Percentiles rank a stretch among this genome's conserved stretches.
Conservation (phyloP, 2,113 vertebrate species). For the Larimichthys polyactis region DNA sequence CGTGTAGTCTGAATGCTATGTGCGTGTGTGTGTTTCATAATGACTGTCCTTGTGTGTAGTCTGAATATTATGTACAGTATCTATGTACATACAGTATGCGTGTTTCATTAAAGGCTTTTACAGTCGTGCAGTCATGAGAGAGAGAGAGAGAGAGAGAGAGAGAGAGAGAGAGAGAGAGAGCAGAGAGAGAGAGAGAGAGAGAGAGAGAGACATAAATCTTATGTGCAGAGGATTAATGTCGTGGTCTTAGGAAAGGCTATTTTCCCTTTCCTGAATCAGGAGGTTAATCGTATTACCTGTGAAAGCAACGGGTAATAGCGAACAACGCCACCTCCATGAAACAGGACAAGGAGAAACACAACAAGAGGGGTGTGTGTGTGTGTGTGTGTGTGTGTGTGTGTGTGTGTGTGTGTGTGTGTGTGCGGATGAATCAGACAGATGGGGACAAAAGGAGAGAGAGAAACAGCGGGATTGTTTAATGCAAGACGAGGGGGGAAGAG, state of each 20-base stretch:
- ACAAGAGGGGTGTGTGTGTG: neutral
- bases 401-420: no score
- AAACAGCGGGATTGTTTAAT: neutral
- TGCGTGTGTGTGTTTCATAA: no score
- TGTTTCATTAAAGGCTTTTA: conserved; percentile 14
- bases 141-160: neutral
- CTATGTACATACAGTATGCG: neutral
- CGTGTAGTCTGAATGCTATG: neutral
- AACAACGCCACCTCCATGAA: conserved; percentile 14
- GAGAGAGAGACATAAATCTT: conserved; percentile 44
- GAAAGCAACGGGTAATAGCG: conserved; percentile 47
- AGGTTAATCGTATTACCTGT: conserved; percentile 72
- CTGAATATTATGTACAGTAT: neutral
- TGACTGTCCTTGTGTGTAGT: neutral
- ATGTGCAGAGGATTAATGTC: conserved; percentile 54
- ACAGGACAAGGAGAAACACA: conserved; percentile 37
- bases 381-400: no score
- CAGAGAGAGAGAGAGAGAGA: neutral
- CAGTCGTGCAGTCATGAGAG: conserved; percentile 12
- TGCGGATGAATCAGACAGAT: neutral
- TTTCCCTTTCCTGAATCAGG: conserved; percentile 53
- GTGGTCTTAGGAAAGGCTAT: conserved; percentile 46
- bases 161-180: conserved; percentile 13
- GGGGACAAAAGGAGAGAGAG: neutral
- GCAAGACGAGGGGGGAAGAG: neutral